Conservation (phyloP, 2,797 vertebrate species). For the Poecilia wingei region DNA sequence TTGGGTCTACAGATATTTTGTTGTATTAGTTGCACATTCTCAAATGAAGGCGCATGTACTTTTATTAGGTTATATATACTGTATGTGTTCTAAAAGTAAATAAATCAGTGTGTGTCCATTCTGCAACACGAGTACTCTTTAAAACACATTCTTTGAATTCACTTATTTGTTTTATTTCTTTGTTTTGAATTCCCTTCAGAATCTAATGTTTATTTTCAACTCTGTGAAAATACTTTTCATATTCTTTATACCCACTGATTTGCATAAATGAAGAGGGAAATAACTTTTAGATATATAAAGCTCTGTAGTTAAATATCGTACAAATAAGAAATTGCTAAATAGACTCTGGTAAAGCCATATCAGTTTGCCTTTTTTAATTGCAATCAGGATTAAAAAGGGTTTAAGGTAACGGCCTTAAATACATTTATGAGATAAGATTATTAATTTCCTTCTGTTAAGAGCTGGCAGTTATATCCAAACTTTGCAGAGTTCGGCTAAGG, state of each 20-base stretch:
- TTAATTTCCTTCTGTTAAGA: neutral
- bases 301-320: neutral
- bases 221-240: neutral
- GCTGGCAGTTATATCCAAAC: neutral
- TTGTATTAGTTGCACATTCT: neutral
- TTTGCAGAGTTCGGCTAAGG: neutral
- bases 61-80: neutral
- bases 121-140: neutral
- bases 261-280: neutral
- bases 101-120: neutral
- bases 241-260: neutral
- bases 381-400: neutral
- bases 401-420: neutral
- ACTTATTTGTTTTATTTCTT: neutral
- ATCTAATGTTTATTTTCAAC: neutral
- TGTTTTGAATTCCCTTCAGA: neutral
- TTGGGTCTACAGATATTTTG: neutral
- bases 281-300: neutral
- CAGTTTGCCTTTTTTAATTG: neutral
- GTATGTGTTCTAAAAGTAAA: neutral
- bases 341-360: neutral
- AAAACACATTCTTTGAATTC: neutral
- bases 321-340: neutral
- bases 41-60: neutral
- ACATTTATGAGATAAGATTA: neutral